Evolutionary conservation across 2,113 vertebrate genomes (phyloP), one percentile per base, ranked within the genome.

Genomic region (Cheilinus undulatus): DNA sequence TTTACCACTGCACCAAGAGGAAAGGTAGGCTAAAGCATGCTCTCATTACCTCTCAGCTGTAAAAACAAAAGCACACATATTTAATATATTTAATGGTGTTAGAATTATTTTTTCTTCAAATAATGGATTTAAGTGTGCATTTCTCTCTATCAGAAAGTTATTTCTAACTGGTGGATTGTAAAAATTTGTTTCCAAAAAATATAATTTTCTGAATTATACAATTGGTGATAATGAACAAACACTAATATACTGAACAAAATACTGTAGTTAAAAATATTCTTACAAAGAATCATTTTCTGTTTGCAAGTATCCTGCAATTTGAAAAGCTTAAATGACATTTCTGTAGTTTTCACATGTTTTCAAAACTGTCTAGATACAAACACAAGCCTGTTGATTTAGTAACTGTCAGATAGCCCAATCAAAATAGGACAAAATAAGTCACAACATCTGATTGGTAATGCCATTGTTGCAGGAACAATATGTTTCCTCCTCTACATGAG

Each of bases 1-100:
- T 95, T 60, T 97, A 96, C 90, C 95, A 96, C 76, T 96, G 95
- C 90, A 94, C 93, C 94, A 97, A 97, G 92, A 95, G 96, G 89
- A 97, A 96, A 97, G 96, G 97, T 98, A 83, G 4, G 76, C 52
- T 17, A 28, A 13, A 0, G 40, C 13, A 8, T 17, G 5, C 27
- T 78, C 45, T 46, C 19, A 22, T 14, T 36, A 45, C 1, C 5
- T 3, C 45, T 46, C 13, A 12, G n/a, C 40, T 49, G 43, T 27
- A 45, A 7, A 12, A 7, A 5, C 22, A 12, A 6, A n/a, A n/a
- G n/a, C n/a, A n/a, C n/a, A n/a, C n/a, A n/a, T n/a, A n/a, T n/a
- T n/a, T n/a, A n/a, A n/a, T n/a, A n/a, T n/a, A n/a, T n/a, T n/a
- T n/a, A n/a, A n/a, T n/a, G n/a, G n/a, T n/a, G n/a, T n/a, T n/a